Base-by-base conservation (phyloP, 1,140 invertebrate genomes). In the Drosophila mayri region DNA sequence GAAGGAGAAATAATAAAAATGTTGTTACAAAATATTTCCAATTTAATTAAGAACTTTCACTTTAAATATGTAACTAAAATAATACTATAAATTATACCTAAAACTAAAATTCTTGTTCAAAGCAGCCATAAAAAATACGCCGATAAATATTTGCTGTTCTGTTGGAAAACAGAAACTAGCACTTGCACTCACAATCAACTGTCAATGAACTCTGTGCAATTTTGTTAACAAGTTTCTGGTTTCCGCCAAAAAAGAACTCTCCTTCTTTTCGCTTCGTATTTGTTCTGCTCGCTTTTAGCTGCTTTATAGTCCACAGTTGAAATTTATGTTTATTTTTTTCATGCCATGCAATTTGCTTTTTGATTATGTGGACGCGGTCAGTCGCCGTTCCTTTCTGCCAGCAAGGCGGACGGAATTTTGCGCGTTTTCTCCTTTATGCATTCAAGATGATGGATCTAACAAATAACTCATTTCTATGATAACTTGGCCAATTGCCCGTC, bases 391-490 rank as follows among this genome's bases (percentile, higher is more conserved):
- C 44, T 57, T 57, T 57, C 64, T 54, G 50, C 52, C 37, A 25
- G 41, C 30, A 25, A 32, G 60, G 43, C 50, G 59, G 50, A 46
- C 28, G 20, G 10, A 40, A 40, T 60, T 47, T 65, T 68, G 50
- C 46, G 68, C 62, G 58, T 63, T 40, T 46, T 63, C 40, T 64
- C 43, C 63, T 81, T 76, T 81, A 80, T 81, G 47, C 50, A 73
- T 82, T 82, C 75, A 54, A 30, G 57, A 43, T 78, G 67, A 73
- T 81, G 66, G 64, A 66, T 82, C 61, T 78, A 66, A 67, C 47
- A 78, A 82, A 77, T 73, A 78, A 61, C 74, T 81, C 79, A 81
- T 81, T 81, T 82, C 66, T 81, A 82, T 81, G 79, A 82, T 81
- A 81, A 81, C 79, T 78, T 61, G 80, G 57, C 62, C 76, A 78